Evolutionary conservation across 2,888 invertebrate genomes (phyloP), one percentile per base, ranked within the genome.

Genomic region (Lepidocyrtoides sp.): DNA sequence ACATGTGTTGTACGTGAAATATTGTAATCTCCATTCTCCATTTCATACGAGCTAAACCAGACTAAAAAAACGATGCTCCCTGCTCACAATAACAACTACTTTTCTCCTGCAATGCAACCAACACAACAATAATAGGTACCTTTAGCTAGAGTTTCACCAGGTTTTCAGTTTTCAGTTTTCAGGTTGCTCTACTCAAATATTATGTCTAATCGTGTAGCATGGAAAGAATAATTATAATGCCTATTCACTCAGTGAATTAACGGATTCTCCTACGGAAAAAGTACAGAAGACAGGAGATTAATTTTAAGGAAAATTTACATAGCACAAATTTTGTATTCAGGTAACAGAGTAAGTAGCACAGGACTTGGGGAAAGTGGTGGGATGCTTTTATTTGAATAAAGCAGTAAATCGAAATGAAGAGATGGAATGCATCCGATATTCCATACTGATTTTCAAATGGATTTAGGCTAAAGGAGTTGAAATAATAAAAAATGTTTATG

Each of bases 1-100:
- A 63, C 63, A 29, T 63, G 63, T 63, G 63, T 12, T 63, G 32
- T 66, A 32, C 12, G 57, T 60, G 63, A 26, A 63, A 26, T 12
- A 63, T 63, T 63, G 29, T 29, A 26, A 29, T 63, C 63, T 29
- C n/a, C n/a, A n/a, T n/a, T n/a, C n/a, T n/a, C 48, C 14, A 41
- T 17, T 54, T 17, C 51, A 54, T 17, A n/a, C 51, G 7, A 54
- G 7, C 36, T n/a, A 7, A 36, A 36, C 36, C 36, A 36, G 36
- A n/a, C 36, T 36, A 36, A 7, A n/a, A n/a, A n/a, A 36, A 36
- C 7, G 36, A 2, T 4, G 36, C 36, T 36, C 7, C 36, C 36
- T n/a, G 36, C 36, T 36, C 7, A 36, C 36, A 36, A 36, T 7
- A 36, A 36, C 36, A 36, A 36, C 36, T 36, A 2, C 36, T 36